Evolutionary conservation across 2,797 vertebrate genomes (phyloP), one percentile per base, ranked within the genome.

Genomic region (Benthosema pterotum): DNA sequence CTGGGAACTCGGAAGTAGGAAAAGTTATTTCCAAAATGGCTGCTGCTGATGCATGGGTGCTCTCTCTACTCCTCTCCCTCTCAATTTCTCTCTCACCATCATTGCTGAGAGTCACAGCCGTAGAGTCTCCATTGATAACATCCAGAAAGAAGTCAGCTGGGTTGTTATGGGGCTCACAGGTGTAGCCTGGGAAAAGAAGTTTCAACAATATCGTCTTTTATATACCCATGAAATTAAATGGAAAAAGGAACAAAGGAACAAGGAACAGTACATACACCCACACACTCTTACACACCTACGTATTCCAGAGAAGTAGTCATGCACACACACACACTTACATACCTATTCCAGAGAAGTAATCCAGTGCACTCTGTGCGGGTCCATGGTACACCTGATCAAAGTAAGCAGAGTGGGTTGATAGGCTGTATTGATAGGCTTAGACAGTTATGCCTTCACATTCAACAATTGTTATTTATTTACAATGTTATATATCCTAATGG

Each of bases 141-240:
- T 98, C 96, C 74, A 99, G 87, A 80, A 99, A 98, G 67, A 98
- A 98, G 83, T 99, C 96, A 0, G 95, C 94, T 0, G 96, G 97
- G 72, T 98, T 98, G 86, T 98, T 98, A 83, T 94, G 94, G 0
- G 94, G 72, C 77, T 97, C 96, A 46, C 96, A 97, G 11, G 67
- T 85, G 63, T 94, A 96, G 50, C 96, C 97, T 99, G 82, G 9
- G 73, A 74, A 85, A 83, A 38, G 13, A 49, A 64, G 19, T 18
- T 51, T 38, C 32, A 38, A 7, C 32, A 38, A 9, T 38, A 38
- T 38, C 11, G 32, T 38, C 28, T 38, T 38, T 38, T 38, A 38
- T 38, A 38, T 38, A 38, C 7, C 2, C 2, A 8, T 38, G 32
- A 38, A 38, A n/a, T n/a, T n/a, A n/a, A 38, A 38, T 38, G 9